Evolutionary conservation across 2,888 invertebrate genomes (phyloP), one percentile per base, ranked within the genome.

Genomic region (Graphium colonna): DNA sequence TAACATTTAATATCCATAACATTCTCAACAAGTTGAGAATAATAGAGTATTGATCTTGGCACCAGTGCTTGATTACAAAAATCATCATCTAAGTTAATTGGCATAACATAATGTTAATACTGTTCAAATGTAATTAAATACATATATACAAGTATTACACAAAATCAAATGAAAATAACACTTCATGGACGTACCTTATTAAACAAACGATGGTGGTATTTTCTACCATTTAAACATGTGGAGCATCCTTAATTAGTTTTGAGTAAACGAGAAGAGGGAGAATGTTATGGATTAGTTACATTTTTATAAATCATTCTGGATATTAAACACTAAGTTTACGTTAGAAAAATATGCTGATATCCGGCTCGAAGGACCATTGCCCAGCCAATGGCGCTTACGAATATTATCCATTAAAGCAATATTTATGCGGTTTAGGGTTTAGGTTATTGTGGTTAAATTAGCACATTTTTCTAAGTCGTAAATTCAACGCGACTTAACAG

Each of bases 201-300:
- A 67, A 82, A 84, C 83, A 82, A 82, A 87, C 86, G 87, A 83
- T 82, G 86, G 82, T 81, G 83, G 87, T 80, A 83, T 75, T 77
- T 78, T 73, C 73, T 80, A 87, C 88, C 88, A 80, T 84, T 82
- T 83, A 84, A 84, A 84, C 81, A 82, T 82, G 83, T 85, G 77
- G 86, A 79, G 79, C 86, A 85, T 88, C 89, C 89, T 88, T 88
- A 88, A 85, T 82, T 78, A 86, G 86, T 88, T 87, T 88, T 85
- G 87, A 85, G 78, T 85, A 81, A 83, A 84, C 79, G 81, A 80
- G 81, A 85, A 84, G 83, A 83, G 83, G 87, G 89, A 89, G 88
- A 89, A 89, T 88, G 87, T 89, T 88, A 89, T 89, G 89, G 86
- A 89, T 89, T 89, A 89, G 89, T 89, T 80, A 83, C 79, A 83